A percentile compares a stretch with the other conserved stretches of the same genome.
These are phyloP conservation scores for Drosophila sproati DNA, from an alignment of 1,140 invertebrate species.

Conservation along the genomic window DNA sequence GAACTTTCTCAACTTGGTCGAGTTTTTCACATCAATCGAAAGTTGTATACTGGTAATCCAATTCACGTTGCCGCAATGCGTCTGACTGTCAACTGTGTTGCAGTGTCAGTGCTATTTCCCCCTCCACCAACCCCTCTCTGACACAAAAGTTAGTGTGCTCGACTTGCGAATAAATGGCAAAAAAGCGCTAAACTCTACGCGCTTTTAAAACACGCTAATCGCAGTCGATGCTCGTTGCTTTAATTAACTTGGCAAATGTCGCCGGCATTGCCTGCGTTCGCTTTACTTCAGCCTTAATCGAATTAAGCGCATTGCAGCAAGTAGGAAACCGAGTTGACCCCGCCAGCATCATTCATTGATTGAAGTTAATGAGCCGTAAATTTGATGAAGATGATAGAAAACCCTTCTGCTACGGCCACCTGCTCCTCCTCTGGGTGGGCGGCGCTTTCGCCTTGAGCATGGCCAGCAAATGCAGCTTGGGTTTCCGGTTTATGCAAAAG, in stretches of 20 bases:
- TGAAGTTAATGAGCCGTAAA: conserved; percentile 72
- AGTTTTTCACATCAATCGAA: background rate
- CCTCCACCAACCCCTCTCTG: background rate
- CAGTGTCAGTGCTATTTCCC: conserved; percentile 7
- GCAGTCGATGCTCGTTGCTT: conserved; percentile 17
- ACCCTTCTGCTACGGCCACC: background rate
- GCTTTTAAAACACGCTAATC: conserved; percentile 28
- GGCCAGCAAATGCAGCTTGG: conserved; percentile 26
- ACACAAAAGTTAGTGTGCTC: background rate
- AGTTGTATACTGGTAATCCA: background rate
- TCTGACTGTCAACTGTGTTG: conserved; percentile 27
- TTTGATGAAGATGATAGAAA: conserved; percentile 3
- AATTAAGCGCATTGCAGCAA: conserved; percentile 56
- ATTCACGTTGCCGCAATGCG: conserved; percentile 15
- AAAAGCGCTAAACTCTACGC: conserved; percentile 37
- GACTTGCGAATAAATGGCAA: conserved; percentile 21
- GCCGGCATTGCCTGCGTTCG: conserved; percentile 25
- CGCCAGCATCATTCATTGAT: conserved; percentile 58
- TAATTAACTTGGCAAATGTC: conserved; percentile 68
- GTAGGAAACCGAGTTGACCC: conserved; percentile 3
- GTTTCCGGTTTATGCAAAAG: conserved; percentile 72
- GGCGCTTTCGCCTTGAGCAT: conserved; percentile 18
- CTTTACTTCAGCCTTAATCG: conserved; percentile 65
- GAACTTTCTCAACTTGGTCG: conserved; percentile 10
- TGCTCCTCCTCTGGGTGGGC: conserved; percentile 5